Evolutionary conservation across 2,888 invertebrate genomes (phyloP).

Genomic region (Odontocolon sp.): DNA sequence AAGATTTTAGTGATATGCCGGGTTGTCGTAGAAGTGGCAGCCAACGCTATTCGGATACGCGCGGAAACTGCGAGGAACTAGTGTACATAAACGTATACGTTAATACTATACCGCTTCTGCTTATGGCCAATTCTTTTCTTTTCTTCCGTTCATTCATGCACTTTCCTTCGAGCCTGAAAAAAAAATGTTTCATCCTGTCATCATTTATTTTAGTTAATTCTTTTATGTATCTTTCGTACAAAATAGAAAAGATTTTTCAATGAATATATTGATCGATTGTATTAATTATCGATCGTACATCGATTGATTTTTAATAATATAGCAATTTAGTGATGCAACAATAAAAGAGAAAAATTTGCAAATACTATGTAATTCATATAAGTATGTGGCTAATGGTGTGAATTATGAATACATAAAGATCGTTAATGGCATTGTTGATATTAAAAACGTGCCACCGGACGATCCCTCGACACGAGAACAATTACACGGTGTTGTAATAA

Average conservation of each 20-base stretch:
- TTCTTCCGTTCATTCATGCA: conserved; percentile 32
- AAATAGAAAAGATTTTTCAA: too few species aligned
- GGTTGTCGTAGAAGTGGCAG: conserved; percentile 68
- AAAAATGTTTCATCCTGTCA: background rate
- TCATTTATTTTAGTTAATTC: too few species aligned
- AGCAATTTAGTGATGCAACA: too few species aligned
- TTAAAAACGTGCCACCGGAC: background rate
- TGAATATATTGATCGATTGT: too few species aligned
- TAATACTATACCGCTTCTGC: conserved; percentile 18
- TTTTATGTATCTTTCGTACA: too few species aligned
- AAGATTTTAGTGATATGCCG: conserved; percentile 73
- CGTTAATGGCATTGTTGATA: conserved; percentile 11
- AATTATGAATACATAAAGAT: conserved; percentile 7
- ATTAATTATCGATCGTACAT: too few species aligned
- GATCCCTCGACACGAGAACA: conserved; percentile 37
- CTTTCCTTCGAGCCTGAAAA: background rate
- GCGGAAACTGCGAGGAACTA: conserved; percentile 51
- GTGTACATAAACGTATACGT: background rate
- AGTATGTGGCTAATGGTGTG: too few species aligned
- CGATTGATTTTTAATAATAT: too few species aligned
- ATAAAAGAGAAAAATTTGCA: too few species aligned
- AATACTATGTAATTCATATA: too few species aligned
- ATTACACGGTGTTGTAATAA: conserved; percentile 44
- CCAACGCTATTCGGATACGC: conserved; percentile 37
- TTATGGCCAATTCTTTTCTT: conserved; percentile 25